These are phyloP conservation scores for Leptinotarsa peninsularis DNA, from an alignment of 2,888 invertebrate species.

Conservation along the genomic window DNA sequence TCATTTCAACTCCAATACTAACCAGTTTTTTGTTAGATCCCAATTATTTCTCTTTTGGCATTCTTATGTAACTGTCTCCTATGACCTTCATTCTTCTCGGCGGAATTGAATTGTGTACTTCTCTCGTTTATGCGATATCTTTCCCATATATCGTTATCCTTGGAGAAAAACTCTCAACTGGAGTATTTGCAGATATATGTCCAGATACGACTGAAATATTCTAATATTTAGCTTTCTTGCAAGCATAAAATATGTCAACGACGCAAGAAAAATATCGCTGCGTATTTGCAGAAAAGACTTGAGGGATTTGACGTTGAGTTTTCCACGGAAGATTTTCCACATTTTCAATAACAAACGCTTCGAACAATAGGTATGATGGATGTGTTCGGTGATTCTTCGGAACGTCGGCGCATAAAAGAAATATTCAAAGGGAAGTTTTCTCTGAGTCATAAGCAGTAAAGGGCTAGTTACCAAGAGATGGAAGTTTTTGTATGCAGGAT, in stretches of 20 bases:
- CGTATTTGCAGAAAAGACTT: slow-evolving; percentile 39
- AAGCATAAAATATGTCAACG: slow-evolving; percentile 30
- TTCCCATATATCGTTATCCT: slow-evolving; percentile 14
- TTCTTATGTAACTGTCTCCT: no score
- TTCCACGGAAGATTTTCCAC: slow-evolving; percentile 30
- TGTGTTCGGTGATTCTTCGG: slow-evolving; percentile 30
- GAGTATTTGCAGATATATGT: slow-evolving; percentile 13
- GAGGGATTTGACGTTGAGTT: slow-evolving; percentile 37
- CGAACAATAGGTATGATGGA: slow-evolving; percentile 32
- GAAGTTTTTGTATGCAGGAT: background rate
- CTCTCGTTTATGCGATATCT: slow-evolving; percentile 6
- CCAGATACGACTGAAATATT: slow-evolving; percentile 20
- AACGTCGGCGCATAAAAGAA: slow-evolving; percentile 16
- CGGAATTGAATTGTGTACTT: background rate
- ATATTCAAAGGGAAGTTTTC: slow-evolving; percentile 14
- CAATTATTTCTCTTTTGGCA: no score
- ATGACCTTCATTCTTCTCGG: background rate
- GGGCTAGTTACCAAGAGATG: slow-evolving; percentile 6
- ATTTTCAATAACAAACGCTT: slow-evolving; percentile 38
- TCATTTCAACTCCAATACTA: no score
- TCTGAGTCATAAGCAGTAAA: background rate
- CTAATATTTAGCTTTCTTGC: slow-evolving; percentile 31
- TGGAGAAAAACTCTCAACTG: slow-evolving; percentile 11
- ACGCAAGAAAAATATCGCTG: slow-evolving; percentile 32
- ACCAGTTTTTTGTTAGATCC: no score